A percentile compares a stretch with the other conserved stretches of the same genome.
Conservation (phyloP, 2,113 vertebrate genomes). For the Glaucidium brasilianum region DNA sequence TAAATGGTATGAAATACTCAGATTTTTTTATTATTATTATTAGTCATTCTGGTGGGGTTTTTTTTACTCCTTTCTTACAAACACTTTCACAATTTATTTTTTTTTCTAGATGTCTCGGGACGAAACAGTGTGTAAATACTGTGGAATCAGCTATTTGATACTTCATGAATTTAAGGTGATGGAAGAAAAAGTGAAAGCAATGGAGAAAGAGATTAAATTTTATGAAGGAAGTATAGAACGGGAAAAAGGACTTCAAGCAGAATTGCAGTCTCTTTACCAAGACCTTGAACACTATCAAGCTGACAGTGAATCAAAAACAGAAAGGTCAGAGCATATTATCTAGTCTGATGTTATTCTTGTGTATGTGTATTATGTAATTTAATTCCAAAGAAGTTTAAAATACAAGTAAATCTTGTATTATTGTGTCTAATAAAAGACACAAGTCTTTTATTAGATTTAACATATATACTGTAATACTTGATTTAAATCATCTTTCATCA, state of each 20-base stretch:
- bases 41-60: not conserved
- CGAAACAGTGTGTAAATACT: conserved; percentile 87
- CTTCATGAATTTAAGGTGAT: conserved; percentile 87
- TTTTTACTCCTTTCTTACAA: not conserved
- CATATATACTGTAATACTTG: not conserved
- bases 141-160: conserved; percentile 89
- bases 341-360: not conserved
- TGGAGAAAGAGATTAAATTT: conserved; percentile 80
- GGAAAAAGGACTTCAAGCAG: conserved; percentile 74
- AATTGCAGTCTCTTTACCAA: conserved; percentile 68
- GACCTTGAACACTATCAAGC: conserved; percentile 66
- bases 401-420: not conserved
- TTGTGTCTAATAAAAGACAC: too few relatives aligned
- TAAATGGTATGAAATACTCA: not conserved
- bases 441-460: not conserved
- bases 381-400: not conserved
- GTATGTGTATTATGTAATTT: not conserved
- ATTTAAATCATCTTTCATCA: not conserved
- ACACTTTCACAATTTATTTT: not conserved
- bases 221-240: conserved; percentile 73
- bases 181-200: conserved; percentile 77
- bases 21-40: not conserved
- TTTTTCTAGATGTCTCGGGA: conserved; percentile 75
- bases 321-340: conserved; percentile 66
- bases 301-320: conserved; percentile 68